Conservation (phyloP, 2,888 invertebrate genomes). For the Omphaloscelis lunosa region DNA sequence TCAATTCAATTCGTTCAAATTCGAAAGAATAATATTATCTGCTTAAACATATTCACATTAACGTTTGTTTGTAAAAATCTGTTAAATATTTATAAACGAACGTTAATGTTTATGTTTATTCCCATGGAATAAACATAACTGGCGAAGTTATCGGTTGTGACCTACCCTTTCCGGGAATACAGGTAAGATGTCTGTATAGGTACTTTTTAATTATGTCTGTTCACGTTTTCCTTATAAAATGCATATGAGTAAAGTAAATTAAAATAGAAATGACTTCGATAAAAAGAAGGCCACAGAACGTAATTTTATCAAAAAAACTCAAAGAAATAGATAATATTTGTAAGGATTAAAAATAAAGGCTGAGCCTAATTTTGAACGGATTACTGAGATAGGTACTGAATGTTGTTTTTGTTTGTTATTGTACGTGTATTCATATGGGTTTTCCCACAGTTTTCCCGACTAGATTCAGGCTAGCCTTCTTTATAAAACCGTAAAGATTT, state of each 20-base stretch:
- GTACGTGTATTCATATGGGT: not conserved
- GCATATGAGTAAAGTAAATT: not conserved
- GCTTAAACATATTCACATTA: not conserved
- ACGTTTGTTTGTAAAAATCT: not conserved
- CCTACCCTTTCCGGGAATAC: not conserved
- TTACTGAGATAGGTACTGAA: conserved; percentile 2
- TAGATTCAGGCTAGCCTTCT: too few species aligned
- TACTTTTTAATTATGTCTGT: not conserved
- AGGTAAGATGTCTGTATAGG: not conserved
- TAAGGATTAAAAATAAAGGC: conserved; percentile 24
- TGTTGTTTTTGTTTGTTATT: conserved; percentile 2
- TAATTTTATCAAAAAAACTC: conserved; percentile 15
- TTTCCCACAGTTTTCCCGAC: not conserved
- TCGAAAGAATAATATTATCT: not conserved
- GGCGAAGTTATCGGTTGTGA: too few species aligned
- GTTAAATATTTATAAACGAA: not conserved
- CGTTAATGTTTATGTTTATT: too few species aligned
- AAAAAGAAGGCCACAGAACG: conserved; percentile 20
- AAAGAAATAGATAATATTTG: conserved; percentile 4
- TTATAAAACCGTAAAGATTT: conserved; percentile 5
- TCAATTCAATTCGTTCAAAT: not conserved
- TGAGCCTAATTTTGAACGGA: conserved; percentile 15
- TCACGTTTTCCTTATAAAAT: not conserved
- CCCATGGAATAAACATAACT: not conserved
- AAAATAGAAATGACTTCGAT: conserved; percentile 18